These are phyloP conservation scores for Erebia epiphron DNA, from an alignment of 2,888 invertebrate species.

Conservation along the genomic window DNA sequence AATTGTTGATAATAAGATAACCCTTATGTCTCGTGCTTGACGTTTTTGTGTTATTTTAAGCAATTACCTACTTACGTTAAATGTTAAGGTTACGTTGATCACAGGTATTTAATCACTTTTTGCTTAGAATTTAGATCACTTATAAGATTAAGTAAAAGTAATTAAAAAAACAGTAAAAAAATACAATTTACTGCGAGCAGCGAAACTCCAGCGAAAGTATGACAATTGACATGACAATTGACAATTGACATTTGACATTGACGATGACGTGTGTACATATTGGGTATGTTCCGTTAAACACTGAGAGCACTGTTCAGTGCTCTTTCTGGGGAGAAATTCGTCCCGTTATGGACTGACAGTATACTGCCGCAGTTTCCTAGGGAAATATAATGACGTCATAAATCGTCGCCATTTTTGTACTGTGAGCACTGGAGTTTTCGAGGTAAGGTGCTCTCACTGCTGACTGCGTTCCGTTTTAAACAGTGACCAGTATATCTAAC, in stretches of 20 bases:
- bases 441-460: too few relatives aligned
- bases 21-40: background rate
- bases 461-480: too few relatives aligned
- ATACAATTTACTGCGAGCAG: background rate
- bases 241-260: background rate
- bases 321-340: too few relatives aligned
- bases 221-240: background rate
- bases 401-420: too few relatives aligned
- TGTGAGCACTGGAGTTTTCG: too few relatives aligned
- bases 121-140: background rate
- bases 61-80: conserved; percentile 7
- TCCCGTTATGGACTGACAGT: too few relatives aligned
- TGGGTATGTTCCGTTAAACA: too few relatives aligned
- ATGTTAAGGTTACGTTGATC: background rate
- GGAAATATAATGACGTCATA: too few relatives aligned
- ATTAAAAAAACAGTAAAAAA: background rate
- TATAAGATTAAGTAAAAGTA: too few relatives aligned
- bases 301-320: too few relatives aligned
- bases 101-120: background rate
- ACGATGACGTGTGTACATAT: background rate
- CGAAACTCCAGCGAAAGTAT: background rate
- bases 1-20: conserved; percentile 8
- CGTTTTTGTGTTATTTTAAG: background rate
- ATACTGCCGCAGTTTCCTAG: too few relatives aligned
- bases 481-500: too few relatives aligned